Evolutionary conservation across 2,797 vertebrate genomes (phyloP).

Genomic region (Dicrostonyx torquatus): DNA sequence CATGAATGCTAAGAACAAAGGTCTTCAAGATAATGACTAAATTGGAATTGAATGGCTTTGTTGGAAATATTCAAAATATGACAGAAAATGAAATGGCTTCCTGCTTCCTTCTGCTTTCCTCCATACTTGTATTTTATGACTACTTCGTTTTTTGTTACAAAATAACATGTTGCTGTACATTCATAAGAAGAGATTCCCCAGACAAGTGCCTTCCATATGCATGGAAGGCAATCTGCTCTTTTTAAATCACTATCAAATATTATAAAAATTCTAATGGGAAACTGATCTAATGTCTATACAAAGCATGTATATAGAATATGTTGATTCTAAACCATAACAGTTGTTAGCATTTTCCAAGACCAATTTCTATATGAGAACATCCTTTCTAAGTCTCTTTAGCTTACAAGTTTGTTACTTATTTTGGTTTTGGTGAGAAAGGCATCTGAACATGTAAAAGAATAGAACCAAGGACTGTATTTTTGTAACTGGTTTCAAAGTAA

Average conservation of each 20-base stretch:
- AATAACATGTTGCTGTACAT: conserved; percentile 33
- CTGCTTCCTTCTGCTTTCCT: neutral
- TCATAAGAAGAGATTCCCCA: neutral
- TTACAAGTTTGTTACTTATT: neutral
- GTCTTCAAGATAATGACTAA: conserved; percentile 26
- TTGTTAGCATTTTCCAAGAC: neutral
- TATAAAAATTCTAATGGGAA: conserved; percentile 16
- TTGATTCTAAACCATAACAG: neutral
- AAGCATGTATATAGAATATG: conserved; percentile 14
- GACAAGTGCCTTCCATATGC: neutral
- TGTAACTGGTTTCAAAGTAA: neutral
- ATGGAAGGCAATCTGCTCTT: neutral
- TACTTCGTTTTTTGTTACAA: conserved; percentile 12
- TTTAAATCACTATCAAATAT: conserved; percentile 33
- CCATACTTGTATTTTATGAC: neutral
- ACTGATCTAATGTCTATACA: neutral
- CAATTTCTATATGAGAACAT: neutral
- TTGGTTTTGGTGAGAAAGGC: neutral
- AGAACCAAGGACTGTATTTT: neutral
- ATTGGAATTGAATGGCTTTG: conserved; percentile 44
- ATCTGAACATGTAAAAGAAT: neutral
- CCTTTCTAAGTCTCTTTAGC: neutral
- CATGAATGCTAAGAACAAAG: conserved; percentile 60
- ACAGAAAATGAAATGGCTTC: conserved; percentile 32
- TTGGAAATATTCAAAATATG: conserved; percentile 40